Percentiles rank a stretch among this genome's conserved stretches.
phyloP scores from a whole-genome alignment of 2,797 vertebrate species.

The Emys orbicularis region DNA sequence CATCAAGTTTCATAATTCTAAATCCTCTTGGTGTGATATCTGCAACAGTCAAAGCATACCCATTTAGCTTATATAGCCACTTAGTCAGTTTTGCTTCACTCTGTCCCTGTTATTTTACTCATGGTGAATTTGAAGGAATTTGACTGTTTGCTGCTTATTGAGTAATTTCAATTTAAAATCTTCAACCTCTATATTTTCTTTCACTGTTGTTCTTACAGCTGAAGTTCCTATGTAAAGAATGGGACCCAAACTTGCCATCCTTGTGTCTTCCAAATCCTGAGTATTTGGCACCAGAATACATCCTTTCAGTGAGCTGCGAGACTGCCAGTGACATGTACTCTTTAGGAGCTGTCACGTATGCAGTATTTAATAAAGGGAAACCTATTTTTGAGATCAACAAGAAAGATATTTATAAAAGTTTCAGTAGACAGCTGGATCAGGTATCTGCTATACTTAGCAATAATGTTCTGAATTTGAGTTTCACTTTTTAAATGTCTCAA shows the following conservation, averaged over 20 bases:
- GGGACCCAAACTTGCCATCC: constrained; percentile 96
- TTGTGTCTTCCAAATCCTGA: constrained; percentile 98
- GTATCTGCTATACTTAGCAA: constrained; percentile 76
- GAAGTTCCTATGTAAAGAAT: constrained; percentile 96
- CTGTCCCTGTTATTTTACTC: background rate
- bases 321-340: constrained; percentile 99
- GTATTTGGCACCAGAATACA: constrained; percentile 98
- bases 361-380: constrained; percentile 97
- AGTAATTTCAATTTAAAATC: constrained; percentile 32
- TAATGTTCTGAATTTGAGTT: constrained; percentile 15
- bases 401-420: constrained; percentile 99
- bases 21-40: background rate
- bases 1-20: background rate
- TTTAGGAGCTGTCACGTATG: constrained; percentile 92
- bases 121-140: constrained; percentile 1
- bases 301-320: constrained; percentile 98
- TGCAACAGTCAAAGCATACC: background rate
- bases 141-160: background rate
- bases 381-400: constrained; percentile 97
- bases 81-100: constrained; percentile 10
- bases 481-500: background rate
- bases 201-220: constrained; percentile 80
- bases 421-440: constrained; percentile 98
- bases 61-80: background rate
- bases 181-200: background rate